Conservation (phyloP, 2,888 invertebrate genomes). For the Aphidius colemani region DNA sequence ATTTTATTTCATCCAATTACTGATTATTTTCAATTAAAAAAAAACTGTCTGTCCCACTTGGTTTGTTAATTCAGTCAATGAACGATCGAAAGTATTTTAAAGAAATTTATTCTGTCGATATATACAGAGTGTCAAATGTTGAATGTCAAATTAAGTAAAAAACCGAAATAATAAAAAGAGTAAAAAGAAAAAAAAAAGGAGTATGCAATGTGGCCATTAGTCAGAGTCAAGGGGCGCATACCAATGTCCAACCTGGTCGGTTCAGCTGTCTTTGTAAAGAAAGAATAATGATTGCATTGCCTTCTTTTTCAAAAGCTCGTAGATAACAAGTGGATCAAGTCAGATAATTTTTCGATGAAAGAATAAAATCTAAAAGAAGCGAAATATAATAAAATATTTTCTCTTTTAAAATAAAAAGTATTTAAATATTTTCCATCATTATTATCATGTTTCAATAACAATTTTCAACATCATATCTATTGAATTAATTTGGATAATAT, state of each 20-base stretch:
- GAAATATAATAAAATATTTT: no score
- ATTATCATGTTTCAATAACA: no score
- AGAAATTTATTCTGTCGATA: conserved; percentile 33
- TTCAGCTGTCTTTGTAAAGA: conserved; percentile 17
- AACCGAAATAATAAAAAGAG: background rate
- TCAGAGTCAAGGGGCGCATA: conserved; percentile 41
- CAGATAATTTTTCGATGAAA: no score
- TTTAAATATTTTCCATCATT: no score
- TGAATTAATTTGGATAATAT: no score
- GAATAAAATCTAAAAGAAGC: no score
- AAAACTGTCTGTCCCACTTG: background rate
- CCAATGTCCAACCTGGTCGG: conserved; percentile 32
- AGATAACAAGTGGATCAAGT: background rate
- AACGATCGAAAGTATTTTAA: conserved; percentile 4
- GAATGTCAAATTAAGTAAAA: conserved; percentile 2
- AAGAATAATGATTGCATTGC: conserved; percentile 22
- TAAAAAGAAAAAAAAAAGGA: conserved; percentile 17
- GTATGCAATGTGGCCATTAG: conserved; percentile 39
- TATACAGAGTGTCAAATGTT: conserved; percentile 29
- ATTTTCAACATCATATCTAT: no score
- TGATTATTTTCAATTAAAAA: no score
- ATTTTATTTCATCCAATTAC: no score
- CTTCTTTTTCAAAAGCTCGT: background rate
- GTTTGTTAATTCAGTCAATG: background rate
- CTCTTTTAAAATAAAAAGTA: no score